Conservation (phyloP, 2,888 invertebrate species). For the Epiblema foenella region DNA sequence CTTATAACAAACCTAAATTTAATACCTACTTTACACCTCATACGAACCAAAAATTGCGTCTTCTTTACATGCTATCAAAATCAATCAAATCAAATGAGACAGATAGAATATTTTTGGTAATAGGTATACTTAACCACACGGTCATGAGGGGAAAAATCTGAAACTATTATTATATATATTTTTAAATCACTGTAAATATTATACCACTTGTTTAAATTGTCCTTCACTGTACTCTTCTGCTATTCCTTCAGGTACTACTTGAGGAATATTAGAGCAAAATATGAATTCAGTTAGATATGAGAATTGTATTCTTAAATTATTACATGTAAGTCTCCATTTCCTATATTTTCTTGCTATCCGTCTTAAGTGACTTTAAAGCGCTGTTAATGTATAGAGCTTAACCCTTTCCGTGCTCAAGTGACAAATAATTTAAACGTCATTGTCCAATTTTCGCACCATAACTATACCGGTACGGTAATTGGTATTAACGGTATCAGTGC, state of each 20-base stretch:
- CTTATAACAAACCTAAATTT: too few relatives aligned
- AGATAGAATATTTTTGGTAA: too few relatives aligned
- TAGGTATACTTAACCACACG: too few relatives aligned
- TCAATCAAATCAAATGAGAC: not conserved
- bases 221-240: not conserved
- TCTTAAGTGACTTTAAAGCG: not conserved
- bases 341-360: not conserved
- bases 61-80: not conserved
- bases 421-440: conserved; percentile 1
- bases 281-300: not conserved
- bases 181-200: not conserved
- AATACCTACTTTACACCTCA: not conserved
- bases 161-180: not conserved
- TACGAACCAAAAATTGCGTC: not conserved
- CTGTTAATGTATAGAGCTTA: not conserved
- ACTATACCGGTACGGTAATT: conserved; percentile 3
- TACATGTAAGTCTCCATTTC: too few relatives aligned
- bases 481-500: conserved; percentile 41
- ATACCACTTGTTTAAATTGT: not conserved
- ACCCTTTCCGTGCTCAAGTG: not conserved
- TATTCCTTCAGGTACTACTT: not conserved
- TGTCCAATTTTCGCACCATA: not conserved
- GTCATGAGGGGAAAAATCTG: not conserved
- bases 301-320: not conserved
- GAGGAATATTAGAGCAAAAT: too few relatives aligned